phyloP scores from a whole-genome alignment of 2,797 vertebrate species.

The Eospalax fontanierii region DNA sequence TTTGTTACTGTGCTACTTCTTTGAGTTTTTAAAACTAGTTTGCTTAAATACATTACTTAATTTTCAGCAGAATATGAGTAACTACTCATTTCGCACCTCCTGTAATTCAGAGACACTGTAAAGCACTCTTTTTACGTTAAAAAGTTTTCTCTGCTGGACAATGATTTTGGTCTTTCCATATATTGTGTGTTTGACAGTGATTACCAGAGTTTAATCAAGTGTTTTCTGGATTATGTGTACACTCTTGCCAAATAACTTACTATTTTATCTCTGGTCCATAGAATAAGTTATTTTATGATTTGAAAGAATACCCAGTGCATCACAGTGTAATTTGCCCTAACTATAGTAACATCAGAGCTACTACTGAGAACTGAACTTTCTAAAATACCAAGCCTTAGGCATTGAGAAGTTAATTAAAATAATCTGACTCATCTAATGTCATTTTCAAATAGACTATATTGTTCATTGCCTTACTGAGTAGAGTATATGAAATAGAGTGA shows the following conservation, averaged over 20 bases:
- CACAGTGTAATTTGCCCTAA: not conserved
- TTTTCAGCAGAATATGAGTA: conserved; percentile 44
- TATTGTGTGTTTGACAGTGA: not conserved
- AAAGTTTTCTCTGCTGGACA: not conserved
- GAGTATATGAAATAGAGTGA: not conserved
- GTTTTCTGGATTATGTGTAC: conserved; percentile 4
- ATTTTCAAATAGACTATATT: not conserved
- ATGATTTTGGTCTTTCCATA: not conserved
- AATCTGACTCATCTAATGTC: conserved; percentile 36
- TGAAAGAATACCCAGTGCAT: not conserved
- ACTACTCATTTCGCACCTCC: not conserved
- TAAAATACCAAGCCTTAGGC: not conserved
- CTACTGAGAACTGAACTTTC: conserved; percentile 21
- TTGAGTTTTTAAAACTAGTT: conserved; percentile 32
- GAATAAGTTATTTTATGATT: conserved; percentile 7
- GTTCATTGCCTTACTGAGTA: not conserved
- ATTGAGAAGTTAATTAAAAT: conserved; percentile 41
- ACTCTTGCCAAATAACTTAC: conserved; percentile 9
- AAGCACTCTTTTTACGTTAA: conserved; percentile 11
- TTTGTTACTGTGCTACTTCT: not conserved
- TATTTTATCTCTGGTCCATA: not conserved
- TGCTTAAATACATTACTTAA: not conserved
- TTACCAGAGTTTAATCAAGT: not conserved
- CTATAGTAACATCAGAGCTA: not conserved
- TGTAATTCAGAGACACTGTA: not conserved